Base-by-base conservation (phyloP, 2,888 invertebrate species). In the Parnassius glacialis region DNA sequence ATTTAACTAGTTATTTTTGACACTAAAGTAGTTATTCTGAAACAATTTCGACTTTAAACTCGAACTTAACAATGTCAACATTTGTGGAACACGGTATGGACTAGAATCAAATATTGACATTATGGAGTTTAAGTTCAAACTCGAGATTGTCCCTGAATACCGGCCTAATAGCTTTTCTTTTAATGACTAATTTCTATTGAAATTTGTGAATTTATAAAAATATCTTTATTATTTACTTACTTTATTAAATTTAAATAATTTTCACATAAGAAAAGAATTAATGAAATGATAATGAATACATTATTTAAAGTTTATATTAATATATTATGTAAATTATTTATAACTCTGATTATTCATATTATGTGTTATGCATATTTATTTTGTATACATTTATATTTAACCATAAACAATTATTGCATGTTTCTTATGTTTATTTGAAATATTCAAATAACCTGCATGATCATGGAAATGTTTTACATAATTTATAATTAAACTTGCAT, bases 211-310 rank as follows among this genome's bases (percentile, higher is more conserved):
- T 34, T 34, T 34, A 5, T 34, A 34, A 7, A 34, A 34, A 34
- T 34, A 34, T 34, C 34, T 34, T 34, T 7, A 34, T 34, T 34
- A 20, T 20, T 20, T 20, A 20, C 20, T 20, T 20, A 20, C 20
- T 20, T 20, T 20, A 20, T n/a, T 13, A 13, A 48, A n/a, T 48
- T 48, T 48, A 13, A 13, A 12, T 10, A n/a, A 48, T 13, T 9
- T 9, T 2, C n/a, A 2, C 10, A 48, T n/a, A n/a, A 48, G n/a
- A 13, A 48, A n/a, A 48, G 16, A 48, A 9, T 48, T 48, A 9
- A 48, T 2, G 11, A 48, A 48, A 48, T 48, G 78, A 77, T 84
- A 87, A 86, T 87, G 87, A 87, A 87, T 87, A 87, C 87, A 86
- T 85, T 85, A 74, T 84, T 83, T 83, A 13, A 47, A 12, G 16